Conservation (phyloP, 2,113 vertebrate species). For the Arizona elegans region DNA sequence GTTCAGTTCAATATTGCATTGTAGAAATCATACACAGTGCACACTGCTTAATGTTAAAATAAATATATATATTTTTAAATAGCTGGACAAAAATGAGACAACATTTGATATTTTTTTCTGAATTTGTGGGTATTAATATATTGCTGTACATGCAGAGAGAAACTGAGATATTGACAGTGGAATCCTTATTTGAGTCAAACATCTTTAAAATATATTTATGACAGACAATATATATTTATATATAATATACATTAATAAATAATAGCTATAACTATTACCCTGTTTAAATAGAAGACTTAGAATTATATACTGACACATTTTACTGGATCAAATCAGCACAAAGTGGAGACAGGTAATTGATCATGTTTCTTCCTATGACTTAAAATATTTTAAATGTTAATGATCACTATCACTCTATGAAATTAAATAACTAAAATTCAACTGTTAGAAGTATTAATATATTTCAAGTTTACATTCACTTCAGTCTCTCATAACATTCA, state of each 20-base stretch:
- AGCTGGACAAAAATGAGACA: constrained; percentile 68
- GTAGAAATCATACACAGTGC: constrained; percentile 67
- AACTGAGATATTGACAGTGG: constrained; percentile 59
- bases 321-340: constrained; percentile 50
- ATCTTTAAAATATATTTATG: constrained; percentile 68
- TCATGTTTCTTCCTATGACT: constrained; percentile 30
- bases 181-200: constrained; percentile 59
- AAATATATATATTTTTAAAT: constrained; percentile 72
- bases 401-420: constrained; percentile 57
- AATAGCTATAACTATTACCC: constrained; percentile 71
- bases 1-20: constrained; percentile 61
- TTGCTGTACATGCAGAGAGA: constrained; percentile 58
- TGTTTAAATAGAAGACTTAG: constrained; percentile 67
- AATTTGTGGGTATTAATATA: constrained; percentile 71
- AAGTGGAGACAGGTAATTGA: constrained; percentile 54
- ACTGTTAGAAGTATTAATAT: constrained; percentile 48
- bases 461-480: constrained; percentile 67
- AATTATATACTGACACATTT: constrained; percentile 55
- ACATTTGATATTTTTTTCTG: constrained; percentile 45
- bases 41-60: constrained; percentile 80
- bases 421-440: constrained; percentile 66
- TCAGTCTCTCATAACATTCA: constrained; percentile 59
- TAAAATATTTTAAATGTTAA: constrained; percentile 52
- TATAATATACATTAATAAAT: constrained; percentile 78
- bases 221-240: constrained; percentile 75